Conservation (phyloP, 2,113 vertebrate genomes). For the Lagenorhynchus albirostris region DNA sequence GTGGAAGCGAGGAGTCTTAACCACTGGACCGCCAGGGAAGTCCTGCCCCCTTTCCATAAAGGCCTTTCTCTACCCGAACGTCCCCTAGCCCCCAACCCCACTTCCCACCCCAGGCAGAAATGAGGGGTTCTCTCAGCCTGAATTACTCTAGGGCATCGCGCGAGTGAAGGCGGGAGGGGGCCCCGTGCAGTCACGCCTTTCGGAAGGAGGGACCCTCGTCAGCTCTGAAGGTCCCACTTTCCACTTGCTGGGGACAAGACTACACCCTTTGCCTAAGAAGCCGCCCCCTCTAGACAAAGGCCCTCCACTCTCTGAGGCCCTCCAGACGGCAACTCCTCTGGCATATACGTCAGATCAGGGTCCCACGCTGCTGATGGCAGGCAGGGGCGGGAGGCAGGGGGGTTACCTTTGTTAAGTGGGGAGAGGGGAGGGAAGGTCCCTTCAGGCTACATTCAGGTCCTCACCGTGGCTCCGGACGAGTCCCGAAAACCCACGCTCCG, state of each 20-base stretch:
- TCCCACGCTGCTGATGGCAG: neutral
- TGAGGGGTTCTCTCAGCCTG: neutral
- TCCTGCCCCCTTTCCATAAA: neutral
- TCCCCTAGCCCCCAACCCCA: too few relatives aligned
- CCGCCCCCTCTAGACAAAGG: neutral
- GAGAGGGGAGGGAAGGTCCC: too few relatives aligned
- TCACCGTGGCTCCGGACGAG: neutral
- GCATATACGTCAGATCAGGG: too few relatives aligned
- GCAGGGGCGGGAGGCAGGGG: too few relatives aligned
- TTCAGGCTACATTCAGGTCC: neutral
- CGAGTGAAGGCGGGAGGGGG: too few relatives aligned
- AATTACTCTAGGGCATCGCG: neutral
- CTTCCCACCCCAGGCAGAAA: neutral
- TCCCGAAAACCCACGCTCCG: neutral
- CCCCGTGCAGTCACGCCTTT: neutral
- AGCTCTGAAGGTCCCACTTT: neutral
- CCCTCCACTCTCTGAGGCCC: too few relatives aligned
- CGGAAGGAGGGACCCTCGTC: neutral
- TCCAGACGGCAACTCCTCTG: rapidly evolving
- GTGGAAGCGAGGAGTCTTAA: too few relatives aligned
- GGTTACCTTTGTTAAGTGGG: too few relatives aligned
- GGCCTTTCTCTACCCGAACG: neutral
- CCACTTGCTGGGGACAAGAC: neutral
- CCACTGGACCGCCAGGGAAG: too few relatives aligned
- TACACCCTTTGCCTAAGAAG: neutral